Conservation (phyloP, 2,797 vertebrate species). For the Gadopsis bispinosus region DNA sequence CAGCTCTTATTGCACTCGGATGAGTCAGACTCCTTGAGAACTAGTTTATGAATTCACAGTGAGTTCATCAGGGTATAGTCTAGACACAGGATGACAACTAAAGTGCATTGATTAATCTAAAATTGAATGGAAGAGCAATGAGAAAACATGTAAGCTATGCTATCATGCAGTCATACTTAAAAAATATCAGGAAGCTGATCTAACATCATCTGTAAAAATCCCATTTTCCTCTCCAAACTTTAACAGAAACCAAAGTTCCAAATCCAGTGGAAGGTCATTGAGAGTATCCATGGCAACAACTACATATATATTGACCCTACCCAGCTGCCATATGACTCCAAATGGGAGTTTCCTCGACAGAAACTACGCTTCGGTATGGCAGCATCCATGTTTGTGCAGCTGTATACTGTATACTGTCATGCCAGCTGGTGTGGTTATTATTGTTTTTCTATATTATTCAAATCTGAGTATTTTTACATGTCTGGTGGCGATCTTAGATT, state of each 20-base stretch:
- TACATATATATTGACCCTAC: conserved; percentile 98
- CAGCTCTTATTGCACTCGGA: conserved; percentile 48
- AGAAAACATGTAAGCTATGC: conserved; percentile 3
- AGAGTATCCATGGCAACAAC: conserved; percentile 98
- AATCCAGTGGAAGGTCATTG: conserved; percentile 99
- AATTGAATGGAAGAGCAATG: conserved; percentile 19
- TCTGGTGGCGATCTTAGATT: not conserved
- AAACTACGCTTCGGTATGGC: conserved; percentile 94
- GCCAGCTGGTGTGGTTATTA: not conserved
- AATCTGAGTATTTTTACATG: not conserved
- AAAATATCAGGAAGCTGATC: conserved; percentile 14
- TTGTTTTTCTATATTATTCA: not conserved
- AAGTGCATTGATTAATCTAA: conserved; percentile 38
- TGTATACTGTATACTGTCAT: not conserved
- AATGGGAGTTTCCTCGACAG: conserved; percentile 98
- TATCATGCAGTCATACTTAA: conserved; percentile 4
- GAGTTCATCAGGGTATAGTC: conserved; percentile 50
- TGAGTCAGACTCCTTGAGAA: conserved; percentile 71
- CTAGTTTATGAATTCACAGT: conserved; percentile 43
- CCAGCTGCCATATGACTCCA: conserved; percentile 97
- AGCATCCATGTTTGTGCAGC: not conserved
- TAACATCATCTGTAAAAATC: not conserved
- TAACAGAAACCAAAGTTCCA: conserved; percentile 98
- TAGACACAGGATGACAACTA: conserved; percentile 48
- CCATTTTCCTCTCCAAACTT: conserved; percentile 19